Evolutionary conservation across 1,140 invertebrate genomes (phyloP).

Genomic region (Bicyclus anynana): DNA sequence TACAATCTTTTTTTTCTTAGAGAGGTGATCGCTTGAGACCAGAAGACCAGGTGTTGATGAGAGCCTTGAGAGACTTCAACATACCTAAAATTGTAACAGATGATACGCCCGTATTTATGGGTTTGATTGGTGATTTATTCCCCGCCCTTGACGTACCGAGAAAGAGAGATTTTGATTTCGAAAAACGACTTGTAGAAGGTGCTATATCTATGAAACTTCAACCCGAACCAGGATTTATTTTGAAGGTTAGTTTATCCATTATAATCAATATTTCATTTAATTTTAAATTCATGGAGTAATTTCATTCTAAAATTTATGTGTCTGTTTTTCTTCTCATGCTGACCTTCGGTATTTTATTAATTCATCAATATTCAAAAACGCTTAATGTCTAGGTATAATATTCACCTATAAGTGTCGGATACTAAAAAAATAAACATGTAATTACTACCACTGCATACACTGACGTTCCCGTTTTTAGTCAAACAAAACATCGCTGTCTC

Average conservation of each 20-base stretch:
- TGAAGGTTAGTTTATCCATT: constrained; percentile 82
- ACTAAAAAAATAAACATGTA: too few relatives aligned
- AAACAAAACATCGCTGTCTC: too few relatives aligned
- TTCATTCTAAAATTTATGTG: too few relatives aligned
- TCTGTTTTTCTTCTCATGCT: too few relatives aligned
- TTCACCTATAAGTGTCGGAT: too few relatives aligned
- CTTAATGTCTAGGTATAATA: too few relatives aligned
- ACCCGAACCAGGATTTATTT: constrained; percentile 93
- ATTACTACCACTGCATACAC: too few relatives aligned
- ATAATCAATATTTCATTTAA: too few relatives aligned
- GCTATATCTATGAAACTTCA: constrained; percentile 91
- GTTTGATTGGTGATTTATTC: constrained; percentile 93
- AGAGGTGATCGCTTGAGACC: constrained; percentile 83
- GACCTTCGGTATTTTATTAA: too few relatives aligned
- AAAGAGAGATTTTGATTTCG: constrained; percentile 90
- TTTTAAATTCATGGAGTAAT: too few relatives aligned
- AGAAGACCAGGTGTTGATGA: constrained; percentile 88
- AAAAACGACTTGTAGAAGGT: constrained; percentile 86
- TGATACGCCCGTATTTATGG: constrained; percentile 94
- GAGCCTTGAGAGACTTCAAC: constrained; percentile 94
- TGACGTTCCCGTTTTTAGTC: too few relatives aligned
- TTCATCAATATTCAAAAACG: too few relatives aligned
- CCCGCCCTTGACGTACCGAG: constrained; percentile 93
- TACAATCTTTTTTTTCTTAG: constrained; percentile 32
- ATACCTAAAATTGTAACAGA: constrained; percentile 95